phyloP scores from a whole-genome alignment of 2,113 vertebrate genomes.

The Anarhynchus alexandrinus region DNA sequence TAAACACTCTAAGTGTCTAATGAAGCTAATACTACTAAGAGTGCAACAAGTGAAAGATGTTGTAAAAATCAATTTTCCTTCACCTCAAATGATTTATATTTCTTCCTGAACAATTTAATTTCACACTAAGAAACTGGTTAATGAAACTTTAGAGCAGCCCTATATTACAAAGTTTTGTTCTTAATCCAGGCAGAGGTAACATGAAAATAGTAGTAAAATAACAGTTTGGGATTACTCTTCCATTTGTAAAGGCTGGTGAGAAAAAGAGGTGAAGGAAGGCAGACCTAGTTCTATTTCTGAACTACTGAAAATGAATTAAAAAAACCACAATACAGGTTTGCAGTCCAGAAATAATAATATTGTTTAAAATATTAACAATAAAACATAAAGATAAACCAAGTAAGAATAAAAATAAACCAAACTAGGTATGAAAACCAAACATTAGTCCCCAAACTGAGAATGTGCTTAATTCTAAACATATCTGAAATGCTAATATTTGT shows the following conservation, averaged over 20 bases:
- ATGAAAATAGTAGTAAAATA: background rate
- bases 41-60: slow-evolving; percentile 55
- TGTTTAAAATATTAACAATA: background rate
- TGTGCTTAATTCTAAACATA: background rate
- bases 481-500: background rate
- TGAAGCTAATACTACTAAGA: slow-evolving; percentile 53
- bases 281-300: background rate
- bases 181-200: background rate
- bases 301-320: background rate
- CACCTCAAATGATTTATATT: slow-evolving; percentile 60
- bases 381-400: background rate
- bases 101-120: slow-evolving; percentile 71
- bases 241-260: background rate
- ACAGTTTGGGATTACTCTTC: background rate
- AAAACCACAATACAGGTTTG: background rate
- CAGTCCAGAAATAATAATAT: background rate
- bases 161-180: slow-evolving; percentile 5
- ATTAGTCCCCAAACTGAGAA: background rate
- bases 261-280: no score
- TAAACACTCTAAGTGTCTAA: slow-evolving; percentile 70
- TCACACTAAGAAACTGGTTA: slow-evolving; percentile 62
- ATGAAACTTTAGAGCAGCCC: slow-evolving; percentile 52
- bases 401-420: background rate
- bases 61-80: slow-evolving; percentile 72
- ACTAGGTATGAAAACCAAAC: background rate